phyloP scores from a whole-genome alignment of 2,797 vertebrate species.

The Arctocebus calabarensis region DNA sequence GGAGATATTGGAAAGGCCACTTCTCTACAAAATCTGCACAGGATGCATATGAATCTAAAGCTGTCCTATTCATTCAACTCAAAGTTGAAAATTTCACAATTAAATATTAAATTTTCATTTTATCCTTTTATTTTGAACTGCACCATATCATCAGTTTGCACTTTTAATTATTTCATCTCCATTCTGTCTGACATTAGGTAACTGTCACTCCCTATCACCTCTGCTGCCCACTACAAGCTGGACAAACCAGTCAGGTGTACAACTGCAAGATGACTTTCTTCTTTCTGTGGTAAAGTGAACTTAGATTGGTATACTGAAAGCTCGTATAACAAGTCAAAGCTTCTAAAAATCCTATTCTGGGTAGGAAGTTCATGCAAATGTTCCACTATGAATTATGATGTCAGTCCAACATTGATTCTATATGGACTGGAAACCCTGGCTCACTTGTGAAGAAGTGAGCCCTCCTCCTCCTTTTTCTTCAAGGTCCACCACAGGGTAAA shows the following conservation, averaged over 20 bases:
- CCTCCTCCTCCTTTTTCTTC: not conserved
- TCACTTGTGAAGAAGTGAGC: not conserved
- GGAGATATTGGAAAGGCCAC: not conserved
- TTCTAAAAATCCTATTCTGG: not conserved
- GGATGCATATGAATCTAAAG: not conserved
- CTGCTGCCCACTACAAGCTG: not conserved
- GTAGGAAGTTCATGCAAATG: not conserved
- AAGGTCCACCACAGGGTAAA: not conserved
- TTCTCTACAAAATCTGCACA: not conserved
- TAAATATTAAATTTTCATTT: constrained; percentile 7
- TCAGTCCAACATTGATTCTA: not conserved
- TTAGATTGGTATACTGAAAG: not conserved
- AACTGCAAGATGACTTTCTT: not conserved
- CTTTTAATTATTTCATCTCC: constrained; percentile 16
- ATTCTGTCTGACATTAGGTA: not conserved
- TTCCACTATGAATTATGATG: not conserved
- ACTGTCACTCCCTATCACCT: not conserved
- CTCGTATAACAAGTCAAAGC: not conserved
- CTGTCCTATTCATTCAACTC: not conserved
- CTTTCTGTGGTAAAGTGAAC: not conserved
- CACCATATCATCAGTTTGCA: not conserved
- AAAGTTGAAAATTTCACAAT: constrained; percentile 5
- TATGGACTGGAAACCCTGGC: not conserved
- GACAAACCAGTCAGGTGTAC: not conserved
- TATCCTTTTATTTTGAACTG: not conserved